These are phyloP conservation scores for Ceratosolen fusciceps DNA, from an alignment of 1,140 invertebrate genomes.

Conservation along the genomic window DNA sequence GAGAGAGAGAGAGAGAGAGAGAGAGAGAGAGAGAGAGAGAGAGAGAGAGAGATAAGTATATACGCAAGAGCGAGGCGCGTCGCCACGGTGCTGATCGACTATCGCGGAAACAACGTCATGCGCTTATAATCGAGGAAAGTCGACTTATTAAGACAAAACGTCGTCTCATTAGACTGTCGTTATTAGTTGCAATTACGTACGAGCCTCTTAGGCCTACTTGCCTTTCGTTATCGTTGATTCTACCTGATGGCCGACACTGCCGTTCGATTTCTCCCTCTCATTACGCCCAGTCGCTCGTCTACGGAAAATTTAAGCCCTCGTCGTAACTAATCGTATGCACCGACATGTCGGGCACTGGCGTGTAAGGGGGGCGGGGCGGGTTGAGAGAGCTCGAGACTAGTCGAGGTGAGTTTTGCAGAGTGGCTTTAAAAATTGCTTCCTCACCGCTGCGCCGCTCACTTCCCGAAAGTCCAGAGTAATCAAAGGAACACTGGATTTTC, in stretches of 20 bases:
- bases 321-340: no score
- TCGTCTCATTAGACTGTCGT: neutral
- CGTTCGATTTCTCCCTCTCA: no score
- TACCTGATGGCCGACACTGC: no score
- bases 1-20: neutral
- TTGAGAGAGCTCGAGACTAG: no score
- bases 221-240: no score
- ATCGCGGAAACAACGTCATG: constrained; percentile 15
- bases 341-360: no score
- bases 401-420: no score
- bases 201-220: neutral
- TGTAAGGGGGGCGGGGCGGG: no score
- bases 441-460: neutral
- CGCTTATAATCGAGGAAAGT: constrained; percentile 7
- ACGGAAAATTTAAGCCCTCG: no score
- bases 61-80: neutral
- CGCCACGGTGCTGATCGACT: neutral
- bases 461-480: neutral
- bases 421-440: neutral
- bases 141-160: neutral
- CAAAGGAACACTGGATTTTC: neutral
- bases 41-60: neutral
- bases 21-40: neutral
- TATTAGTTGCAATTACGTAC: neutral
- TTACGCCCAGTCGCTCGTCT: no score